Base-by-base conservation (phyloP, 35 echinoderm and acorn worm genomes). In the Apostichopus japonicus region DNA sequence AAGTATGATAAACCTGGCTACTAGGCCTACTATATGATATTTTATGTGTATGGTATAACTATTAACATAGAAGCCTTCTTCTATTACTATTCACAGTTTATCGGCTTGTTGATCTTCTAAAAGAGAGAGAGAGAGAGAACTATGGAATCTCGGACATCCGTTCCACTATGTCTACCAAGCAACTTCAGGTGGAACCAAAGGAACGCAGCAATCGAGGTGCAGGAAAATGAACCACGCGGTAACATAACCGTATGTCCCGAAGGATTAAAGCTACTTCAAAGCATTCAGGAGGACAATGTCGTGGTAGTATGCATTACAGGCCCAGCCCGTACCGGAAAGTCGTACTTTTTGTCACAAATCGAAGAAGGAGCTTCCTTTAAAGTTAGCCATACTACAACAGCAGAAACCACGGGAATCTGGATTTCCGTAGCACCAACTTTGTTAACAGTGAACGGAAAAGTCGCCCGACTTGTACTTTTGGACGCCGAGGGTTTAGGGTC, bases 401-500 rank as follows among this genome's bases (percentile, higher is more conserved):
- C 78, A 80, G 51, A 80, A 17, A 80, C 78, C 10, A 80, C 78
- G 13, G 78, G 78, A 14, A 80, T 80, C 8, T 80, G 78, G 78
- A 54, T 80, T 80, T 23, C 78, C 22, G 1, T 75, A 13, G 78
- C 80, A 83, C 52, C 52, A 55, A 83, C 5, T 51, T 56, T 22
- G 4, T 17, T 83, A 19, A 21, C 14, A 55, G 44, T 83, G 13
- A 17, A 83, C 52, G 51, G 80, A 55, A 19, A 55, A 56, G 17
- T 8, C 10, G 80, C 80, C 16, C 80, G 80, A 16, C 52, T 83
- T 17, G 80, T 83, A 4, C 80, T 83, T 13, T n/a, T 83, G 51
- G 80, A 83, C 52, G 80, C 80, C 17, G 80, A 83, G 13, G 80
- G 80, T 83, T 55, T 83, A 53, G 80, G 80, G 33, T 83, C 80